Conservation (phyloP, 2,888 invertebrate genomes). For the Gibbula magus region DNA sequence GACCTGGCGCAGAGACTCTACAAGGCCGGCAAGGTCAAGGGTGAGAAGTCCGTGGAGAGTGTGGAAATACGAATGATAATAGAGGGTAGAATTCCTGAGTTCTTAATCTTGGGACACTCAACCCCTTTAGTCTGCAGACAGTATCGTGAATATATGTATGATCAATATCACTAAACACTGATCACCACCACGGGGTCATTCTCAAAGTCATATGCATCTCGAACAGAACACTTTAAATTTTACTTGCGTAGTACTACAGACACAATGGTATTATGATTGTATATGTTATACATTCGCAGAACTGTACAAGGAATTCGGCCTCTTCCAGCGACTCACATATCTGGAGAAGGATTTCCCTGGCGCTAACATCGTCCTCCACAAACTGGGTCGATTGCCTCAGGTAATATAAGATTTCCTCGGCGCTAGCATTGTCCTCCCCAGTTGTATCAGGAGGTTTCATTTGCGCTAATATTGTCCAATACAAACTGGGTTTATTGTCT, state of each 20-base stretch:
- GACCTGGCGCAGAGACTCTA: conserved; percentile 60
- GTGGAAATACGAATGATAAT: background rate
- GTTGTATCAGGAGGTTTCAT: conserved; percentile 55
- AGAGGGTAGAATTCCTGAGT: background rate
- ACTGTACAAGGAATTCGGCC: conserved; percentile 48
- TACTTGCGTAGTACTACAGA: background rate
- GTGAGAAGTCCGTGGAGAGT: conserved; percentile 34
- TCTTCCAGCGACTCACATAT: conserved; percentile 51
- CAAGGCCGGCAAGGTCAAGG: conserved; percentile 62
- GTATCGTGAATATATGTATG: too few relatives aligned
- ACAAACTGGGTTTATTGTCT: conserved; percentile 34
- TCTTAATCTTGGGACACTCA: background rate
- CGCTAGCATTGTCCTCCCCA: conserved; percentile 10
- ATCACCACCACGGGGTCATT: too few relatives aligned
- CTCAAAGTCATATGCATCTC: too few relatives aligned
- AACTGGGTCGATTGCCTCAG: conserved; percentile 50
- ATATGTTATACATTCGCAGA: background rate
- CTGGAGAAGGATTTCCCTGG: conserved; percentile 70
- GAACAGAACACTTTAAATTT: too few relatives aligned
- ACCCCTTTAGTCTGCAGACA: too few relatives aligned
- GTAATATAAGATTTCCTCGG: conserved; percentile 32
- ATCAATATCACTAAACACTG: too few relatives aligned
- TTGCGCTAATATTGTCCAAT: conserved; percentile 53
- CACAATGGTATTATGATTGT: background rate
- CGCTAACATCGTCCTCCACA: conserved; percentile 67